These are phyloP conservation scores for Gila robusta DNA, from an alignment of 2,797 vertebrate species.

Conservation along the genomic window DNA sequence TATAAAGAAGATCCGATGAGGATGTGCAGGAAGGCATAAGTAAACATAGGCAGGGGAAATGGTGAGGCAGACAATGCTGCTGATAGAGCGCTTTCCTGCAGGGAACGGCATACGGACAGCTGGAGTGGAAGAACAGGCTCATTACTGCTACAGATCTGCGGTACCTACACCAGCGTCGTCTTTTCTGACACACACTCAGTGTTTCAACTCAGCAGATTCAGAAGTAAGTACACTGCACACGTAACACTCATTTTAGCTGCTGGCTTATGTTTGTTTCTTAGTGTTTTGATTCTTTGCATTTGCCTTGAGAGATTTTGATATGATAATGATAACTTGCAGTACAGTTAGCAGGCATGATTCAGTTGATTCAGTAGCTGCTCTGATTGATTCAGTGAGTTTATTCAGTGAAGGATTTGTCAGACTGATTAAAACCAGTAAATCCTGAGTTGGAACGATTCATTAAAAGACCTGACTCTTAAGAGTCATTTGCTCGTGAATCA, in stretches of 20 bases:
- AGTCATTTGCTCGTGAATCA: background rate
- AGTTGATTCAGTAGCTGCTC: background rate
- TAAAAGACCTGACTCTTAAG: background rate
- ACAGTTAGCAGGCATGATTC: background rate
- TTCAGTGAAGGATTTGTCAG: background rate
- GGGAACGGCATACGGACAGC: constrained; percentile 45
- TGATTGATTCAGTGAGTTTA: background rate
- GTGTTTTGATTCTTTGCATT: background rate
- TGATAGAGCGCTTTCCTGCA: constrained; percentile 64
- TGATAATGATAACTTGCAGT: background rate
- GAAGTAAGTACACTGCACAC: constrained; percentile 4
- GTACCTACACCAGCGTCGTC: constrained; percentile 14
- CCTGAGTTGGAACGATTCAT: background rate
- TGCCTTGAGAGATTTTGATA: background rate
- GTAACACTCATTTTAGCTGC: background rate
- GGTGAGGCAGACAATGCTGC: constrained; percentile 55
- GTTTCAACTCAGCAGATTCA: constrained; percentile 28
- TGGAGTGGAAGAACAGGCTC: constrained; percentile 43
- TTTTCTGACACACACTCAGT: background rate
- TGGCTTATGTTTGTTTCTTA: background rate
- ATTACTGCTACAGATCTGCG: constrained; percentile 45
- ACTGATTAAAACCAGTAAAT: background rate
- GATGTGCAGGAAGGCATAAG: constrained; percentile 34
- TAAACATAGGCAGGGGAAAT: constrained; percentile 59
- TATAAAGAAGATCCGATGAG: constrained; percentile 37